A percentile compares a stretch with the other conserved stretches of the same genome.
Conservation (phyloP, 2,888 invertebrate genomes). For the Kryphioiulus occultus region DNA sequence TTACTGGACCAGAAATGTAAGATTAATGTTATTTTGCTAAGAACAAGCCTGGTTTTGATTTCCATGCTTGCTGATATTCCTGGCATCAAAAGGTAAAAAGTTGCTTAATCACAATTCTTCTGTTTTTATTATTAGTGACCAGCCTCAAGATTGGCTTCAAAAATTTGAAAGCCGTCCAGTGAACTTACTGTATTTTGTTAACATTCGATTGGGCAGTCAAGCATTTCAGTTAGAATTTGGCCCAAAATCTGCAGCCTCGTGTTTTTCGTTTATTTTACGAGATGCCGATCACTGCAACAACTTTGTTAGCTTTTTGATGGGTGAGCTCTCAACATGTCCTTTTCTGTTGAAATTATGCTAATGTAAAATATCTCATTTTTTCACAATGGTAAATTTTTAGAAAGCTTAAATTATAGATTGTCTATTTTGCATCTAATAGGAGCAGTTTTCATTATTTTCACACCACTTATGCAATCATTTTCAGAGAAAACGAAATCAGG, state of each 20-base stretch:
- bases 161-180: constrained; percentile 10
- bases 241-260: constrained; percentile 28
- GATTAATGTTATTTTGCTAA: not conserved
- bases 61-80: not conserved
- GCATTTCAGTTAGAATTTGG: constrained; percentile 52
- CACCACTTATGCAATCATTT: not conserved
- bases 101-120: not conserved
- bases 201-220: constrained; percentile 49
- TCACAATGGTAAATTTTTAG: not conserved
- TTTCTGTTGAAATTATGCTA: not conserved
- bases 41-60: not conserved
- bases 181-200: constrained; percentile 27
- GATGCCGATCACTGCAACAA: constrained; percentile 52
- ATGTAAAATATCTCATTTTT: constrained; percentile 1
- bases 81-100: not conserved
- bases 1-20: constrained; percentile 49
- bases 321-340: not conserved
- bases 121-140: constrained; percentile 11
- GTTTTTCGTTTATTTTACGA: constrained; percentile 49
- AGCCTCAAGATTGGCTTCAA: constrained; percentile 46
- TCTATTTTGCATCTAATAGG: no score
- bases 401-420: no score
- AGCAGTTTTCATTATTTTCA: not conserved
- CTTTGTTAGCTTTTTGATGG: constrained; percentile 46
- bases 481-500: constrained; percentile 46